Evolutionary conservation across 2,888 invertebrate genomes (phyloP).

Genomic region (Erebia epiphron): DNA sequence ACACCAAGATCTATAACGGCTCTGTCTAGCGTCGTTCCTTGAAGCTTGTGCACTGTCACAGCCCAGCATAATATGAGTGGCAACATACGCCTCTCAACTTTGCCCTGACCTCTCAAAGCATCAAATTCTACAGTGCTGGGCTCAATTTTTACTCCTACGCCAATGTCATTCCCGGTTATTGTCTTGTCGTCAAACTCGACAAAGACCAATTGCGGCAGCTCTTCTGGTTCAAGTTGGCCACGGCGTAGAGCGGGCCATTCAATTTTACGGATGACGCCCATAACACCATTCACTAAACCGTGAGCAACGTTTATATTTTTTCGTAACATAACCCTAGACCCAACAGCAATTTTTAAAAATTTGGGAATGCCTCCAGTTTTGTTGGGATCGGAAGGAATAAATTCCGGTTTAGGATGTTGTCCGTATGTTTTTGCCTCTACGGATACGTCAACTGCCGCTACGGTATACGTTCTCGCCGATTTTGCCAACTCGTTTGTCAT

Average conservation of each 20-base stretch:
- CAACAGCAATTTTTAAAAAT: too few relatives aligned
- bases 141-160: neutral
- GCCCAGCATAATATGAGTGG: neutral
- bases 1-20: too few relatives aligned
- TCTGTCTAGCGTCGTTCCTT: too few relatives aligned
- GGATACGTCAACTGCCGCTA: too few relatives aligned
- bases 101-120: neutral
- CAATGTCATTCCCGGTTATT: neutral
- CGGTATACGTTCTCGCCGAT: too few relatives aligned
- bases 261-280: conserved; percentile 10
- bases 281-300: conserved; percentile 10
- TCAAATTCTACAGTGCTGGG: conserved; percentile 1
- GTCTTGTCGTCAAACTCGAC: conserved; percentile 2
- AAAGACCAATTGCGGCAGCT: too few relatives aligned
- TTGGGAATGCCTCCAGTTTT: too few relatives aligned
- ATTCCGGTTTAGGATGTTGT: too few relatives aligned
- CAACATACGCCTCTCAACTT: conserved; percentile 1
- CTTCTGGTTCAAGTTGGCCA: too few relatives aligned
- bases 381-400: too few relatives aligned
- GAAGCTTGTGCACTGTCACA: too few relatives aligned
- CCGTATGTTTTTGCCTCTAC: conserved; percentile 6
- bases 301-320: conserved; percentile 3
- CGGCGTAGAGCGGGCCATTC: neutral
- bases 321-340: neutral
- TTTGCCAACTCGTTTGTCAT: neutral